Evolutionary conservation across 2,888 invertebrate species (phyloP).

Genomic region (Dugesia japonica): DNA sequence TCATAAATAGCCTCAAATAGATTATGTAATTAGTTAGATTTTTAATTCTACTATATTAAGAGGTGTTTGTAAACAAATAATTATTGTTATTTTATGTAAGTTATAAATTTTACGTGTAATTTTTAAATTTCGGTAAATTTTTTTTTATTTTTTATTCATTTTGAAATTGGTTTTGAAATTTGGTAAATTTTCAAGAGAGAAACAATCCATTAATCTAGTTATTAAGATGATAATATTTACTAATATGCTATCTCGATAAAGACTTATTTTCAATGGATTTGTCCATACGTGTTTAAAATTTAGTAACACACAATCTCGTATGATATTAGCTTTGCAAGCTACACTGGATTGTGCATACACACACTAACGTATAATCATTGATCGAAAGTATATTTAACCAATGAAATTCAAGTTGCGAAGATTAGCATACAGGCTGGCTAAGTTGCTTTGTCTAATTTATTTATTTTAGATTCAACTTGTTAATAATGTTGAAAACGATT

Average conservation of each 20-base stretch:
- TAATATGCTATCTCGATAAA: not conserved
- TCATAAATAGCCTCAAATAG: not conserved
- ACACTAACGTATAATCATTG: not conserved
- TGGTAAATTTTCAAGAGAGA: no score
- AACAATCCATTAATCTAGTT: no score
- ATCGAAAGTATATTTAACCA: not conserved
- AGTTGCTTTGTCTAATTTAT: slow-evolving; percentile 10
- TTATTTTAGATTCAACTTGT: slow-evolving; percentile 14
- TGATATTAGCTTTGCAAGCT: not conserved
- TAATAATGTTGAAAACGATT: not conserved
- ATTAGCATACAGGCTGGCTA: slow-evolving; percentile 3
- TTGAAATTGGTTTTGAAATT: not conserved
- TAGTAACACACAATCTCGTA: not conserved
- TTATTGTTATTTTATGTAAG: no score
- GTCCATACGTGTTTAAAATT: not conserved
- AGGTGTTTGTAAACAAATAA: not conserved
- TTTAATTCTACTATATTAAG: not conserved
- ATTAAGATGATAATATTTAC: no score
- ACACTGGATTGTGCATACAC: slow-evolving; percentile 15
- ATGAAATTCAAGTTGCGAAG: not conserved
- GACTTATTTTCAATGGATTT: not conserved
- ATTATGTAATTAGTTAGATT: not conserved
- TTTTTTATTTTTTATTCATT: not conserved
- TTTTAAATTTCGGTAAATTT: not conserved
- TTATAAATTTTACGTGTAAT: no score